Conservation (phyloP, 2,113 vertebrate genomes). For the Leptocoma aspasia region DNA sequence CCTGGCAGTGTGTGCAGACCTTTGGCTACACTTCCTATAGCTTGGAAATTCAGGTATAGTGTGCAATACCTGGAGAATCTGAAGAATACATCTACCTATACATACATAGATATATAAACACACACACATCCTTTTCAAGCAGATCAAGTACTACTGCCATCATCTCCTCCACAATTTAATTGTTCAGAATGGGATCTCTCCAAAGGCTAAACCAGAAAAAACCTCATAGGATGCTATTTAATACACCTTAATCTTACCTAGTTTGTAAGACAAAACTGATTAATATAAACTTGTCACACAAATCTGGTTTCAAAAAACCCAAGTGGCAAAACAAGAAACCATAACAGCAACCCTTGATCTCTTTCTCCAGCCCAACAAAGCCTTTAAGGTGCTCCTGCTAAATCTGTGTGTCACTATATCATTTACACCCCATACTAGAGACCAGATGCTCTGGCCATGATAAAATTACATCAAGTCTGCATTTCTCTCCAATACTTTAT, state of each 20-base stretch:
- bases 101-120: rapidly evolving
- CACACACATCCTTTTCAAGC: neutral
- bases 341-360: neutral
- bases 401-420: neutral
- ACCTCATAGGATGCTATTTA: rapidly evolving
- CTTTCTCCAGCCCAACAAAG: rapidly evolving
- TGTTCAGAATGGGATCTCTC: neutral
- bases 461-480: neutral
- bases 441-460: neutral
- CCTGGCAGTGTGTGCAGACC: neutral
- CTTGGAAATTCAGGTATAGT: neutral
- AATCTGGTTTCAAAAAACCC: neutral
- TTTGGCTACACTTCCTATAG: neutral
- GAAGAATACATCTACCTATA: neutral
- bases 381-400: neutral
- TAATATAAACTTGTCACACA: neutral
- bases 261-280: neutral
- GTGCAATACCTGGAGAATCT: neutral
- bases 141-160: neutral
- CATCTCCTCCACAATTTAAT: neutral
- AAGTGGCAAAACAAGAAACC: neutral
- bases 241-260: neutral
- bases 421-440: neutral
- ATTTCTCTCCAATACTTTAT: neutral
- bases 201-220: neutral